These are phyloP conservation scores for Bilobella aurantiaca DNA, from an alignment of 1,140 invertebrate species.

Conservation along the genomic window DNA sequence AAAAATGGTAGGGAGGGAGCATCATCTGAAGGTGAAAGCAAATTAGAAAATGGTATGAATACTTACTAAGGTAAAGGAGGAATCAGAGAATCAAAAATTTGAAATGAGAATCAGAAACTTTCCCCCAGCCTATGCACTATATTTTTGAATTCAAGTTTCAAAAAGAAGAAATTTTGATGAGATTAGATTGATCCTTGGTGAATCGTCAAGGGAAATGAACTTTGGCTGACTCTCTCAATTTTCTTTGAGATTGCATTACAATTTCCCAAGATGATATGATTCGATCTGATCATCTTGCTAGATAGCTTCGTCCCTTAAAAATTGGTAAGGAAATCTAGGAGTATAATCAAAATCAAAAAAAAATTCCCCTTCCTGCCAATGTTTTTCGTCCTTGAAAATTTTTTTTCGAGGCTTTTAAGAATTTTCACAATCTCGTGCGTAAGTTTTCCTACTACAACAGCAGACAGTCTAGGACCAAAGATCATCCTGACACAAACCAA, in stretches of 20 bases:
- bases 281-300: neutral
- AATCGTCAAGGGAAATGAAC: neutral
- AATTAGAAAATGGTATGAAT: neutral
- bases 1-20: neutral
- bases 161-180: neutral
- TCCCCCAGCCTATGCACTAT: too few relatives aligned
- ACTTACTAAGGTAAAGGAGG: neutral
- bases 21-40: neutral
- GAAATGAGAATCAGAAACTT: neutral
- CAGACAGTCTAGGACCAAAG: too few relatives aligned
- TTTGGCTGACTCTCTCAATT: neutral
- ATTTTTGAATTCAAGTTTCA: neutral
- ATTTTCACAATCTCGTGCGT: too few relatives aligned
- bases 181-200: neutral
- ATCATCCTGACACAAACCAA: neutral
- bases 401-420: too few relatives aligned
- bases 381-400: too few relatives aligned
- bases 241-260: neutral
- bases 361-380: too few relatives aligned
- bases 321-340: too few relatives aligned
- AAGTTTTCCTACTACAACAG: too few relatives aligned
- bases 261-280: neutral
- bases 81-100: neutral
- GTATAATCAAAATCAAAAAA: too few relatives aligned
- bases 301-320: too few relatives aligned